Evolutionary conservation across 2,797 vertebrate species (phyloP).

Genomic region (Oryzias sinensis): DNA sequence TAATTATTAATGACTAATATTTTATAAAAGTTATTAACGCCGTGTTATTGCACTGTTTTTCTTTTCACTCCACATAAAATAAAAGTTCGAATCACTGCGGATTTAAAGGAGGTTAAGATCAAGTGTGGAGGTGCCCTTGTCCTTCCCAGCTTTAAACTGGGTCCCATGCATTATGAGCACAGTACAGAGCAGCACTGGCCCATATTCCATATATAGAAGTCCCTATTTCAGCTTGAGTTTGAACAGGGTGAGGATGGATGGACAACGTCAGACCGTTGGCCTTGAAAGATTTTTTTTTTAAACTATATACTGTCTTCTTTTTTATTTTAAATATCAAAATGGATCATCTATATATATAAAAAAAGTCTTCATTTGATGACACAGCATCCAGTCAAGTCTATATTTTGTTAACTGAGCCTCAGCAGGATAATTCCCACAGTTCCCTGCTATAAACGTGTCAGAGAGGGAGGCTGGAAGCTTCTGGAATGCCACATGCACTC

Average conservation of each 20-base stretch:
- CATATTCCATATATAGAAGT: conserved; percentile 80
- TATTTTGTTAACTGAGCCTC: neutral
- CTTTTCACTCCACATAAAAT: neutral
- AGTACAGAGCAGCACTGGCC: conserved; percentile 61
- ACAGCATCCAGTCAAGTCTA: neutral
- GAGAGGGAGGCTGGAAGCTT: conserved; percentile 20
- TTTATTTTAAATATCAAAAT: neutral
- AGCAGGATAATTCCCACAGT: neutral
- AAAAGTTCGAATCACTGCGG: conserved; percentile 5
- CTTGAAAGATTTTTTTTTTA: conserved; percentile 23
- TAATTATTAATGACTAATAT: no score
- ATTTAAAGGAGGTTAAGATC: conserved; percentile 39
- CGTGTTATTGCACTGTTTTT: neutral
- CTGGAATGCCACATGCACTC: conserved; percentile 37
- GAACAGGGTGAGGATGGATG: conserved; percentile 66
- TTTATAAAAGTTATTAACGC: no score
- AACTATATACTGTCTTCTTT: conserved; percentile 2
- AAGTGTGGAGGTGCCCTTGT: conserved; percentile 59
- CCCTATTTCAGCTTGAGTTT: conserved; percentile 64
- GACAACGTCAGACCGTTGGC: conserved; percentile 54
- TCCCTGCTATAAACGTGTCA: conserved; percentile 12
- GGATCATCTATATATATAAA: neutral
- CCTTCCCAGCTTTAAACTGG: conserved; percentile 71
- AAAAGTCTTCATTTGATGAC: no score
- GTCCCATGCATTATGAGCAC: conserved; percentile 68